Evolutionary conservation across 2,888 invertebrate species (phyloP), one percentile per base, ranked within the genome.

Genomic region (Morpho achilles): DNA sequence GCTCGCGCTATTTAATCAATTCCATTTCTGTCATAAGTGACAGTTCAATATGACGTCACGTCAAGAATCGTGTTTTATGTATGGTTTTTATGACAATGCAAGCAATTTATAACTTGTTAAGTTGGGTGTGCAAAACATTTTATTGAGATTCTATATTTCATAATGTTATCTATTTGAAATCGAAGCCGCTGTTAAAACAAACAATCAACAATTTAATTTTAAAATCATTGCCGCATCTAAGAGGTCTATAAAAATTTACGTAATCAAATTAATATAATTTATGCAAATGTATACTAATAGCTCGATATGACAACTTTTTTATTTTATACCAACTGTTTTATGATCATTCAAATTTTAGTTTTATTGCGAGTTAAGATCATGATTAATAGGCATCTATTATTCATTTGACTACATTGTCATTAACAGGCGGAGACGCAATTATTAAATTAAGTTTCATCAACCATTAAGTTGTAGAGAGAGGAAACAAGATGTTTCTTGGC

Each of bases 11-110:
- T 79, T 79, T 75, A 73, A 78, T 80, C 71, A 78, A 72, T 75
- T 80, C 80, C 75, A 77, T 79, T 77, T 75, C 74, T 75, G 77
- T 81, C 78, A 76, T 67, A 68, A 53, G 61, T 72, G 74, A 75
- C 73, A 75, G 68, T 62, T 65, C 64, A 57, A 62, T 67, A 62
- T 75, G 73, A 77, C 74, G 72, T 63, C 63, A 63, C 42, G 32
- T 32, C 32, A 32, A 5, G 32, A 32, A 32, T 32, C 32, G 32
- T 32, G 5, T 32, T 32, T 32, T 32, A 32, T 32, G 32, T 16
- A 16, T 16, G 16, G 7, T 6, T 43, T 43, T 43, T 9, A 43
- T 43, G 43, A 43, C 8, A 43, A 16, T 16, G 16, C 16, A 16
- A 16, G 16, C 16, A 16, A 43, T 43, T 43, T 32, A 32, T 32